A percentile compares a stretch with the other conserved stretches of the same genome.
Conservation (phyloP, 92 coral and sea anemone genomes). For the Parazoanthus swiftii region DNA sequence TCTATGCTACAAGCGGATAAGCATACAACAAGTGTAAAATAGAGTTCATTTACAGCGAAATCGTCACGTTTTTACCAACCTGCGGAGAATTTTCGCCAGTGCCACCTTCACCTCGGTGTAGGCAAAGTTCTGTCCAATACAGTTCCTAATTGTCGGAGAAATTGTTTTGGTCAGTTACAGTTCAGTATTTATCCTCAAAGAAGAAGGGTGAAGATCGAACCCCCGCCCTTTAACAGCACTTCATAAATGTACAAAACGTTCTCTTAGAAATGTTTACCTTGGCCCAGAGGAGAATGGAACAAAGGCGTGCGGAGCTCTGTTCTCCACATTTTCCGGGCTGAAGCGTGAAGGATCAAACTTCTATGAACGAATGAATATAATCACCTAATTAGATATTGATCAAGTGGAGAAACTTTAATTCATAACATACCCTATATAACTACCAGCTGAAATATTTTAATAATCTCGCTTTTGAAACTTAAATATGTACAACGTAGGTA, state of each 20-base stretch:
- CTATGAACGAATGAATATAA: neutral
- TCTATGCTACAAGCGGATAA: too few relatives aligned
- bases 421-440: too few relatives aligned
- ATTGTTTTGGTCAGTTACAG: neutral
- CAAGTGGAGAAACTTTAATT: too few relatives aligned
- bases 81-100: neutral
- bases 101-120: constrained; percentile 26
- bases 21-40: neutral
- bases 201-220: too few relatives aligned
- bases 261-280: neutral
- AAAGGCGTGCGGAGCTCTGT: constrained; percentile 20
- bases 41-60: neutral
- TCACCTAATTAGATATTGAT: too few relatives aligned
- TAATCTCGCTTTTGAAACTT: too few relatives aligned
- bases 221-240: too few relatives aligned
- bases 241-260: neutral
- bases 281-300: constrained; percentile 24
- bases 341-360: constrained; percentile 31
- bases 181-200: too few relatives aligned
- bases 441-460: too few relatives aligned
- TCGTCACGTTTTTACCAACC: constrained; percentile 1
- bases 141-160: neutral
- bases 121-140: constrained; percentile 27
- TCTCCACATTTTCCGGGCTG: constrained; percentile 3
- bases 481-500: too few relatives aligned